phyloP scores from a whole-genome alignment of 1,140 invertebrate species.

The Leptonema lineaticorne region DNA sequence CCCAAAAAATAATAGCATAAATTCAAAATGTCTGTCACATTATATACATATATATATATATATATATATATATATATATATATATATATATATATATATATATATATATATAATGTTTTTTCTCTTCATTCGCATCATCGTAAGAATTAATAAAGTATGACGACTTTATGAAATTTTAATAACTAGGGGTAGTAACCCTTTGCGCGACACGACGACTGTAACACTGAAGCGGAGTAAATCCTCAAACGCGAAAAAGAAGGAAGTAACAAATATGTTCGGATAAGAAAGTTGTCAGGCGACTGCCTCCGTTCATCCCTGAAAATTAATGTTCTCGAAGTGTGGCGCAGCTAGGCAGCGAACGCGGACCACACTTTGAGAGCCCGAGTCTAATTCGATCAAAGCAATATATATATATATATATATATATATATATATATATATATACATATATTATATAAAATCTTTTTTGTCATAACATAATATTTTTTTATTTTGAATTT shows the following conservation, averaged over 20 bases:
- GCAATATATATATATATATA: too few relatives aligned
- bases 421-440: too few relatives aligned
- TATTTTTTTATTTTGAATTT: constrained; percentile 2
- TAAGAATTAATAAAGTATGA: background rate
- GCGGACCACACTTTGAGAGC: background rate
- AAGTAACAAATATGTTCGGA: constrained; percentile 50
- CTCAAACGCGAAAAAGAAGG: constrained; percentile 44
- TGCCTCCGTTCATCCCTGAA: constrained; percentile 50
- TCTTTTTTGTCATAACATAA: too few relatives aligned
- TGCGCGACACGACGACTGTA: background rate
- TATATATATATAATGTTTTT: background rate
- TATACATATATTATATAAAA: too few relatives aligned
- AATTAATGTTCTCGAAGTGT: constrained; percentile 45
- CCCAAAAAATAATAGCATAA: too few relatives aligned
- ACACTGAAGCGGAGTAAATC: constrained; percentile 32
- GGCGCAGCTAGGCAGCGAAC: background rate
- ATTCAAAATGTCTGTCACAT: too few relatives aligned
- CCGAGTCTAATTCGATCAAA: too few relatives aligned
- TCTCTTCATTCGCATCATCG: background rate
- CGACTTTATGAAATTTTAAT: background rate
- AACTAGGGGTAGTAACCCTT: background rate
- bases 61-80: background rate
- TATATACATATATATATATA: background rate
- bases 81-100: background rate
- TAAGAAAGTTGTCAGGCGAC: constrained; percentile 52